Evolutionary conservation across 2,113 vertebrate genomes (phyloP).

Genomic region (Collichthys lucidus): DNA sequence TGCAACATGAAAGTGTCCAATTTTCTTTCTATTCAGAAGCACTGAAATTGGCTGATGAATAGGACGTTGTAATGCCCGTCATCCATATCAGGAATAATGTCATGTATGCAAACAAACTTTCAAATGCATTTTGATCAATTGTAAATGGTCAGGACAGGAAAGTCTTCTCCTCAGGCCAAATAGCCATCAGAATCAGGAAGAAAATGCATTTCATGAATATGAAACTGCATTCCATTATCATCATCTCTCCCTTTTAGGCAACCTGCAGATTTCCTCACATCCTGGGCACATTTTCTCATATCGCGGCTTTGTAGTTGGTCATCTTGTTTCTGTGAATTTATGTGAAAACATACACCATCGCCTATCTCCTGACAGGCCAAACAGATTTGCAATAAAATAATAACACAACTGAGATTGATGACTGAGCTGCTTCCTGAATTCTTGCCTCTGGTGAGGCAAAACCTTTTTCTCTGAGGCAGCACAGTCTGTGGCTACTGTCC

Average conservation of each 20-base stretch:
- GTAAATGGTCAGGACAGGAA: constrained; percentile 7
- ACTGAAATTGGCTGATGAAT: constrained; percentile 15
- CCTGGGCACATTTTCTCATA: background rate
- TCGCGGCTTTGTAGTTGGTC: constrained; percentile 4
- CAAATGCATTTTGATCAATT: constrained; percentile 16
- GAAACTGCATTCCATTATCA: constrained; percentile 7
- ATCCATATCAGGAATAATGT: background rate
- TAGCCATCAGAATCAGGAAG: background rate
- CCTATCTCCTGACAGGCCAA: constrained; percentile 34
- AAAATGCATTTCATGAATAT: constrained; percentile 36
- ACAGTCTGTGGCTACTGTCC: background rate
- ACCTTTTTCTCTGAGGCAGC: constrained; percentile 20
- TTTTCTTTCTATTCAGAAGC: constrained; percentile 21
- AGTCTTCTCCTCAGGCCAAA: background rate
- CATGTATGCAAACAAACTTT: constrained; percentile 19
- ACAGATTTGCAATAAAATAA: constrained; percentile 45
- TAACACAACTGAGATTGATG: constrained; percentile 32
- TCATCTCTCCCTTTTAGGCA: background rate
- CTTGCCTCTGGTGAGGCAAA: background rate
- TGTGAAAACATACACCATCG: constrained; percentile 28
- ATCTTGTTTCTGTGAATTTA: constrained; percentile 45
- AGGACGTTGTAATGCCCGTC: constrained; percentile 8
- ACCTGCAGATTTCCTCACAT: constrained; percentile 16
- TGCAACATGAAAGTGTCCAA: constrained; percentile 21
- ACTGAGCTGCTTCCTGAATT: constrained; percentile 43